Evolutionary conservation across 2,888 invertebrate genomes (phyloP), one percentile per base, ranked within the genome.

Genomic region (Nemotelus nigrinus): DNA sequence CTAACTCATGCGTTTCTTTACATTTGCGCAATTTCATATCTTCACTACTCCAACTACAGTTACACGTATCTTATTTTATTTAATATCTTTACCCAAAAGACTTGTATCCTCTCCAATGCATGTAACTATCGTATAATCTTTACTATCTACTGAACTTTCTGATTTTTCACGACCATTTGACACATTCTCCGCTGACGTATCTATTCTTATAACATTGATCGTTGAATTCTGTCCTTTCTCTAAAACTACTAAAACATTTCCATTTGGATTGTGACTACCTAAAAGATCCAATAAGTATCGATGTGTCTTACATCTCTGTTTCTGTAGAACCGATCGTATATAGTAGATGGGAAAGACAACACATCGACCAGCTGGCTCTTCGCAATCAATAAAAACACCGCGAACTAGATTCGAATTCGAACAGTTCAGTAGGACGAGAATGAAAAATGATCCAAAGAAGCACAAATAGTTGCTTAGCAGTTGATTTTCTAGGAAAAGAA

Each of bases 321-420:
- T 90, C 83, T 92, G 90, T 87, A 94, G 93, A 86, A 93, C 93
- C 10, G 94, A 87, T 80, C 94, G 89, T 47, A 96, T 90, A 85
- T 95, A 96, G 84, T 94, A 93, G 84, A 94, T 94, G 3, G 95
- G 94, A 85, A 96, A 93, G 74, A 93, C 92, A 2, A 95, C 94
- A 84, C 95, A 94, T 82, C 94, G 92, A n/a, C 94, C 94, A 0
- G 92, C 93, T 0, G 92, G 91, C 82, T 95, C 95, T 82, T 95
- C 95, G 0, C 93, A 95, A 86, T 96, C 96, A 76, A 96, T 94
- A 86, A 94, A 95, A 1, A 96, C 95, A 0, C 96, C 96, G 63
- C 96, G 90, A 2, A 96, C 96, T 79, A 96, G 89, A 72, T 96
- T 90, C 0, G 96, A 94, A 87, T 96, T 96, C 82, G 95, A 93